Evolutionary conservation across 2,113 vertebrate genomes (phyloP).

Genomic region (Hemicordylus capensis): DNA sequence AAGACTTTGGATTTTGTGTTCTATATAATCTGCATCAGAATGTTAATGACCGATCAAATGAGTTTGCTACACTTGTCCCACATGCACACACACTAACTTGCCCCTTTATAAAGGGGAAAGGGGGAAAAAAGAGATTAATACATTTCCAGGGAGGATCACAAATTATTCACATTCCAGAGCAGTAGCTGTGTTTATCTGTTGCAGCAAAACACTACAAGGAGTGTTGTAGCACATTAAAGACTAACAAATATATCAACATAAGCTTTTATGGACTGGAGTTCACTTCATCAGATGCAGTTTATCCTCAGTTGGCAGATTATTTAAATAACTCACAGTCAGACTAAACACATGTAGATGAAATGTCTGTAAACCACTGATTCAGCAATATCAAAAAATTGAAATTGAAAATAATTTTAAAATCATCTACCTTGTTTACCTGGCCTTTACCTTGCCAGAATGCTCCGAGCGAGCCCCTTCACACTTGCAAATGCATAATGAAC

Average conservation of each 20-base stretch:
- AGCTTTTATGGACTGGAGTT: no score
- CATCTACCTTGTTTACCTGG: background rate
- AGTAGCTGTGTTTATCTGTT: no score
- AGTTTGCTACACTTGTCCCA: constrained; percentile 5
- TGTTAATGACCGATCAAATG: constrained; percentile 38
- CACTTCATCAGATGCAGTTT: no score
- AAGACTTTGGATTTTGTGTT: constrained; percentile 30
- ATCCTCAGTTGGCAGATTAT: no score
- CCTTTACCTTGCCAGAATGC: background rate
- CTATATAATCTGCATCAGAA: constrained; percentile 18
- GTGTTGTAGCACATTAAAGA: no score
- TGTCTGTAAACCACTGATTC: background rate
- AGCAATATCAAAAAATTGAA: background rate
- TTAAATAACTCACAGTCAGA: background rate
- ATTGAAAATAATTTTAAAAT: no score
- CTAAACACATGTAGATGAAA: background rate
- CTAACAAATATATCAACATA: no score
- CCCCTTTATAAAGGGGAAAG: background rate
- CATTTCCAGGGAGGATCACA: background rate
- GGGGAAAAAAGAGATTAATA: background rate
- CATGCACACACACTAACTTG: background rate
- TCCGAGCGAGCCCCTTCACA: background rate
- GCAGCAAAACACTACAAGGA: no score
- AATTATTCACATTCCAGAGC: no score
- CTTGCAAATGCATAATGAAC: background rate